Conservation (phyloP, 2,888 invertebrate genomes). For the Prosapia bicincta region DNA sequence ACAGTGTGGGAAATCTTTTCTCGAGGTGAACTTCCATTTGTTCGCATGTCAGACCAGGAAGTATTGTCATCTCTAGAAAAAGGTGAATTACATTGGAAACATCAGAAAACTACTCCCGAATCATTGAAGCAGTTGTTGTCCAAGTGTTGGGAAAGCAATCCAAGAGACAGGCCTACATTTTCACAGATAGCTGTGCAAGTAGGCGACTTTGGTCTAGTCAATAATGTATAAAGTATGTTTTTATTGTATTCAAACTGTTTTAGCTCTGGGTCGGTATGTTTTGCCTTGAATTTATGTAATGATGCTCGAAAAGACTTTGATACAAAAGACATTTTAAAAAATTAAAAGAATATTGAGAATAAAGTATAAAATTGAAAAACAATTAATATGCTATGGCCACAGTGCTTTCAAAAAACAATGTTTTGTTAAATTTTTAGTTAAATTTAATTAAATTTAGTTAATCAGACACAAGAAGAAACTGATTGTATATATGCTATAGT, state of each 20-base stretch:
- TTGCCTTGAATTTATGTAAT: background rate
- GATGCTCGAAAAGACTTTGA: background rate
- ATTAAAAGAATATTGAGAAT: too few relatives aligned
- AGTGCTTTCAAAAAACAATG: too few relatives aligned
- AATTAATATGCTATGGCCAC: too few relatives aligned
- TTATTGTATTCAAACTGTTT: background rate
- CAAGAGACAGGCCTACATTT: constrained; percentile 65
- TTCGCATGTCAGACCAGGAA: constrained; percentile 70
- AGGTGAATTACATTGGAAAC: constrained; percentile 64
- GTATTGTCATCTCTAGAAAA: constrained; percentile 67
- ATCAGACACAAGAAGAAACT: too few relatives aligned
- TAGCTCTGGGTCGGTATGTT: background rate
- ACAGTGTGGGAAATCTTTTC: constrained; percentile 87
- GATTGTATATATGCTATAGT: too few relatives aligned
- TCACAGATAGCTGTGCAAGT: constrained; percentile 55
- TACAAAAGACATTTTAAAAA: background rate
- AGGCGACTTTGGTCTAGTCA: constrained; percentile 43
- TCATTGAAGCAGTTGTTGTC: constrained; percentile 58
- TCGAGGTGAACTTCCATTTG: constrained; percentile 73
- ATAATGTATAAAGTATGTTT: background rate
- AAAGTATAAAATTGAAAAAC: too few relatives aligned
- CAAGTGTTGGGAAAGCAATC: constrained; percentile 65
- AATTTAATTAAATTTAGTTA: too few relatives aligned
- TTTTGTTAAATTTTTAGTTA: too few relatives aligned
- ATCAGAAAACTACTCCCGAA: constrained; percentile 61